Base-by-base conservation (phyloP, 1,140 invertebrate genomes). In the Drosophila biarmipes region DNA sequence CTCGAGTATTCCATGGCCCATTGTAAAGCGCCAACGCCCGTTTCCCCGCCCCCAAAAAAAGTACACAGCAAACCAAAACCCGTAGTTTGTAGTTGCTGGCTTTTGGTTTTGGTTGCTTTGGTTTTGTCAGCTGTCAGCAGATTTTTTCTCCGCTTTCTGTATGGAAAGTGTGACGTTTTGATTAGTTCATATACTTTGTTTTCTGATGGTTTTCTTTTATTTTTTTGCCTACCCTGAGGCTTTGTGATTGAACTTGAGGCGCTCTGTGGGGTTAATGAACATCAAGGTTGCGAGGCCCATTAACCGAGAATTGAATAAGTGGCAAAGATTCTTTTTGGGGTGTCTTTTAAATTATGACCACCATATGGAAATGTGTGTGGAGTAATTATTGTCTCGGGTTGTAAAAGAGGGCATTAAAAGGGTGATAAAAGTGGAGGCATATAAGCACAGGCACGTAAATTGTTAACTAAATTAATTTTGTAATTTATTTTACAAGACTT, bases 161-260 rank as follows among this genome's bases (percentile, higher is more conserved):
- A 71, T 82, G 84, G 82, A 87, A 87, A 87, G 82, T 87, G 84
- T 84, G 84, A 87, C 84, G 80, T 84, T 87, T 87, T 87, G 80
- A 87, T 87, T 84, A 84, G 85, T 87, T 84, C 45, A 84, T 73
- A 58, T 55, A 19, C 63, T 54, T 74, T 49, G 38, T 35, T 35
- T 1, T 6, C 17, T 17, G 8, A 11, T 37, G 35, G 35, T 49
- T 31, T 48, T 40, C 42, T 42, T 67, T 40, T 51, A 51, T 48
- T 68, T 48, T 68, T 31, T 42, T 37, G 34, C 27, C 53, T 48
- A 43, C 62, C 58, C 34, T 29, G 59, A 27, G 49, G 42, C 31
- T 34, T 77, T 87, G 85, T 64, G 76, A 87, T 87, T 87, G 84
- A 87, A 87, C 84, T 87, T 87, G 84, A 89, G 75, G 56, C 71